A percentile compares a stretch with the other conserved stretches of the same genome.
These are phyloP conservation scores for Caranx ignobilis DNA, from an alignment of 2,113 vertebrate species.

Conservation along the genomic window DNA sequence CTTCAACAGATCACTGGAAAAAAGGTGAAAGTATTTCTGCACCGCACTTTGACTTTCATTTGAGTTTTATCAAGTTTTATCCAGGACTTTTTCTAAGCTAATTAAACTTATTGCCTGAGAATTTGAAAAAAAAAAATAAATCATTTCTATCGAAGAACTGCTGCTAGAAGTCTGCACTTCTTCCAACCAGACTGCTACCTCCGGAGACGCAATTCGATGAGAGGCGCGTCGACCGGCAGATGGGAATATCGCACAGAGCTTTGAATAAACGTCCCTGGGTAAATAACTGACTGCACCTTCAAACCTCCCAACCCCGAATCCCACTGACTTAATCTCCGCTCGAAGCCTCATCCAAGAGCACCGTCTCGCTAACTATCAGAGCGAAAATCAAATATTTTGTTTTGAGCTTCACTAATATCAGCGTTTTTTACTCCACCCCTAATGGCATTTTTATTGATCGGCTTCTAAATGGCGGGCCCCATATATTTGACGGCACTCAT, in stretches of 20 bases:
- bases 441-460: slow-evolving; percentile 99
- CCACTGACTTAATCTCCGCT: slow-evolving; percentile 59
- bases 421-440: slow-evolving; percentile 95
- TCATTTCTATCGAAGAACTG: slow-evolving; percentile 11
- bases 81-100: not conserved
- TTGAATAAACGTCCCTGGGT: slow-evolving; percentile 90
- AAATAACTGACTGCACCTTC: slow-evolving; percentile 88
- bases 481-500: slow-evolving; percentile 98
- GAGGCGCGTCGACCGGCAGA: slow-evolving; percentile 84
- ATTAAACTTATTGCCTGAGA: slow-evolving; percentile 13
- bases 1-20: not conserved
- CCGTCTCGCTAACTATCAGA: slow-evolving; percentile 91
- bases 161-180: slow-evolving; percentile 79
- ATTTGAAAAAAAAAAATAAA: not conserved
- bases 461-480: slow-evolving; percentile 93
- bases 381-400: slow-evolving; percentile 99
- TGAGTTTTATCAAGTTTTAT: not conserved
- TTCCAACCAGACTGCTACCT: slow-evolving; percentile 87
- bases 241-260: slow-evolving; percentile 85
- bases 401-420: slow-evolving; percentile 97
- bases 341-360: slow-evolving; percentile 75
- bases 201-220: slow-evolving; percentile 90
- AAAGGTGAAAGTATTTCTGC: not conserved
- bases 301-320: not conserved
- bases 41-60: not conserved